Evolutionary conservation across 30 jellyfish, hydroid and myxozoan genomes (phyloP), one percentile per base, ranked within the genome.

Genomic region (Cassiopea andromeda): DNA sequence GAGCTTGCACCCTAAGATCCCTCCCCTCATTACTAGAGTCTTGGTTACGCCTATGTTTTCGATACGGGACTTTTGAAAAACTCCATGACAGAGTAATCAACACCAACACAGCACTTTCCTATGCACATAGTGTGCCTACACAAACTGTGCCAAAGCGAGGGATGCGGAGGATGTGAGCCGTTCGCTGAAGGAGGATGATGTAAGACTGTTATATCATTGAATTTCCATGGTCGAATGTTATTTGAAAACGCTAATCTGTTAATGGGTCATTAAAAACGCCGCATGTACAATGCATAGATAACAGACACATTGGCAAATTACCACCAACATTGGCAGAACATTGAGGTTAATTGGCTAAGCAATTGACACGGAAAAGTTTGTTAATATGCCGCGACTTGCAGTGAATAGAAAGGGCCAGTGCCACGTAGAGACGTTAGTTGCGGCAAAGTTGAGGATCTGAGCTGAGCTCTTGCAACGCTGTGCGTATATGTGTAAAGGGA

Each of bases 181-280:
- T 54, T 54, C 27, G 6, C 15, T 70, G 79, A 58, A 70, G 79
- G 79, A 70, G 79, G 54, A 43, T 70, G 79, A 43, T 38, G 49
- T 16, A 70, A 43, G 38, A 49, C 46, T 77, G 73, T 17, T 71
- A 77, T 45, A 72, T 69, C 92, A 69, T 70, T 18, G 79, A 85
- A 75, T 73, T 73, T 85, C 83, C 81, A 73, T 73, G 87, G 93
- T 85, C 83, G 80, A 57, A 60, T 85, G 86, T 85, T 73, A 47
- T 85, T 86, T 78, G 90, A 78, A 77, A 87, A 87, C 89, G 94
- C 66, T 87, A 87, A 87, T 87, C 94, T 87, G 54, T 79, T 87
- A 87, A 87, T 87, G 94, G 94, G 94, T 87, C 94, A 87, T 87
- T 89, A 89, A 54, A 80, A 81, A 80, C 84, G 96, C 92, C 96